Conservation (phyloP, 92 coral and sea anemone genomes). For the Pocillopora grandis region DNA sequence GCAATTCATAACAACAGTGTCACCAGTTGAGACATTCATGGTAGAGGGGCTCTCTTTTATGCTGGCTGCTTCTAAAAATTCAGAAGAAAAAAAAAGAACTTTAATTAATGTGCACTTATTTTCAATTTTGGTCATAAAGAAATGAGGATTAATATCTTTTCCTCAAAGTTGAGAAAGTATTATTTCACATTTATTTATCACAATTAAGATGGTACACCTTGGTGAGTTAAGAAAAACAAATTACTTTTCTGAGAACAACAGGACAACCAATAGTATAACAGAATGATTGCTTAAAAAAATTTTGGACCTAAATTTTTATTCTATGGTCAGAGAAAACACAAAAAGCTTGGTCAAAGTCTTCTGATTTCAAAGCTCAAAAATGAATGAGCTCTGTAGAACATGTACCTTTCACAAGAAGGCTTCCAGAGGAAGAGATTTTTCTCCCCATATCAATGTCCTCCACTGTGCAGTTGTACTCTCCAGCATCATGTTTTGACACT, state of each 20-base stretch:
- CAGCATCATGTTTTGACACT: constrained; percentile 48
- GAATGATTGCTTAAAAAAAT: too few species aligned
- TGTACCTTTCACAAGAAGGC: constrained; percentile 48
- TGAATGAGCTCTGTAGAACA: neutral
- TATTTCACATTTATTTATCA: too few species aligned
- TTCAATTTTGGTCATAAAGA: neutral
- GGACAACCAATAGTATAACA: too few species aligned
- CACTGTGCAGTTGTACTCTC: constrained; percentile 71
- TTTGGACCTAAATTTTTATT: too few species aligned
- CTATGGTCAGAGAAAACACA: too few species aligned
- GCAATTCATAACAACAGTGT: constrained; percentile 32
- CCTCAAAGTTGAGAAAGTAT: too few species aligned
- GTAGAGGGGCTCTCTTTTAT: constrained; percentile 24
- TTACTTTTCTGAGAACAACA: too few species aligned
- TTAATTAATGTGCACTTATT: neutral
- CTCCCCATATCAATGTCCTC: constrained; percentile 44
- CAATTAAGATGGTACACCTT: too few species aligned
- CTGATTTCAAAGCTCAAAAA: neutral
- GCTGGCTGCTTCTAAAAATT: constrained; percentile 19
- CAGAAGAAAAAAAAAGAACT: neutral
- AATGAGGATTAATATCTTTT: too few species aligned
- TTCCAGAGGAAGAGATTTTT: constrained; percentile 48
- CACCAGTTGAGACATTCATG: constrained; percentile 22
- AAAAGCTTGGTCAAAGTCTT: too few species aligned
- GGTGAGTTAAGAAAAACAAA: too few species aligned